Evolutionary conservation across 2,797 vertebrate genomes (phyloP), one percentile per base, ranked within the genome.

Genomic region (Silurus lanzhouensis): DNA sequence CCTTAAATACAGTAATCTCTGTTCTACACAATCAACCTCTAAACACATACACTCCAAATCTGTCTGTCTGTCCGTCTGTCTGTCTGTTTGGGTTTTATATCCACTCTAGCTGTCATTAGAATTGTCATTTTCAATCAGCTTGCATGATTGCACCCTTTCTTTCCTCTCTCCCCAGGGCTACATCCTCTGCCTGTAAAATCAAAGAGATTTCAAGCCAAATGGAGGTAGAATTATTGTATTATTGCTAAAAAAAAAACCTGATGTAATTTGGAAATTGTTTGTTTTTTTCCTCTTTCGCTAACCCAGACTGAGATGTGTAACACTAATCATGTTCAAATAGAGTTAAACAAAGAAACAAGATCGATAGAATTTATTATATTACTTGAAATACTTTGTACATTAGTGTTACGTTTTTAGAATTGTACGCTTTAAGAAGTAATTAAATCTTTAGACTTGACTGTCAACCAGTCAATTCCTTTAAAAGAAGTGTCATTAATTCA

Each of bases 81-180:
- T 60, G 1, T 61, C 5, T 19, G 1, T 27, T n/a, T 61, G 38
- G 31, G 76, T 19, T 38, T 78, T 61, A 61, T 44, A 61, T 78
- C 58, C 27, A 58, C 52, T 58, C 1, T 20, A 77, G 75, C 55
- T 78, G 20, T 61, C 76, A 78, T 38, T 78, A 78, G n/a, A 64
- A 79, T 79, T 79, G 60, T 48, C 13, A 48, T 46, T 79, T 79
- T 63, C 63, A 79, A 79, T 79, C 77, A 79, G 60, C 38, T 64
- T 46, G 13, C 60, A 64, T 79, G 77, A 64, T 64, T 64, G 38
- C 77, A 63, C 1, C 46, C 22, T 79, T 79, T 25, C 38, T 46
- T 79, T 79, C 15, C 60, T 79, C 77, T 79, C 14, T 79, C 77
- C 77, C 22, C 22, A 64, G n/a, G 77, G 77, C 60, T 46, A 63